Evolutionary conservation across 2,797 vertebrate species (phyloP).

Genomic region (Florisuga fusca): DNA sequence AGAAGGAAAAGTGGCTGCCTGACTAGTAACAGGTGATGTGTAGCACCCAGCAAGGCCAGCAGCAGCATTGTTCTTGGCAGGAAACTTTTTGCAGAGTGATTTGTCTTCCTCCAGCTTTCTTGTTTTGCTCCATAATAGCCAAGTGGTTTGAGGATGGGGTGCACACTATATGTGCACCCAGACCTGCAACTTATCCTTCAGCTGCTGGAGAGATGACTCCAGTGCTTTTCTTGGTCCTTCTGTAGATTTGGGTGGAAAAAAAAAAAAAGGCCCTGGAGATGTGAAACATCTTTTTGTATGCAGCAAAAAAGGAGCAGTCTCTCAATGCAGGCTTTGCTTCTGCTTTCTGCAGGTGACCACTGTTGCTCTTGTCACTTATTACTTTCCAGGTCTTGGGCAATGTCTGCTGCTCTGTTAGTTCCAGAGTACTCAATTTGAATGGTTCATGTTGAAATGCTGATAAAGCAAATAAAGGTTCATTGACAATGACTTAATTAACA

Average conservation of each 20-base stretch:
- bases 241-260: not conserved
- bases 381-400: not conserved
- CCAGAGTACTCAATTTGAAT: not conserved
- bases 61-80: fast-evolving
- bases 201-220: not conserved
- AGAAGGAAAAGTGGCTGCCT: not conserved
- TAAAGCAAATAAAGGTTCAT: not conserved
- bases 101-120: not conserved
- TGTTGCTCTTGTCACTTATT: not conserved
- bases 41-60: not conserved
- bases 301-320: too few relatives aligned
- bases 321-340: fast-evolving
- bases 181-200: not conserved
- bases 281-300: fast-evolving
- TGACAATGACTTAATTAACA: slow-evolving; percentile 59
- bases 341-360: not conserved
- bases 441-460: not conserved
- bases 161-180: fast-evolving
- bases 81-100: not conserved
- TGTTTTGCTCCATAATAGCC: not conserved
- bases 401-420: not conserved
- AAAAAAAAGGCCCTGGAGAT: not conserved
- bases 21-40: not conserved
- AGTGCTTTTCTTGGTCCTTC: fast-evolving
- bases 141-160: fast-evolving